Evolutionary conservation across 2,797 vertebrate species (phyloP), one percentile per base, ranked within the genome.

Genomic region (Hypotaenidia philippensis): DNA sequence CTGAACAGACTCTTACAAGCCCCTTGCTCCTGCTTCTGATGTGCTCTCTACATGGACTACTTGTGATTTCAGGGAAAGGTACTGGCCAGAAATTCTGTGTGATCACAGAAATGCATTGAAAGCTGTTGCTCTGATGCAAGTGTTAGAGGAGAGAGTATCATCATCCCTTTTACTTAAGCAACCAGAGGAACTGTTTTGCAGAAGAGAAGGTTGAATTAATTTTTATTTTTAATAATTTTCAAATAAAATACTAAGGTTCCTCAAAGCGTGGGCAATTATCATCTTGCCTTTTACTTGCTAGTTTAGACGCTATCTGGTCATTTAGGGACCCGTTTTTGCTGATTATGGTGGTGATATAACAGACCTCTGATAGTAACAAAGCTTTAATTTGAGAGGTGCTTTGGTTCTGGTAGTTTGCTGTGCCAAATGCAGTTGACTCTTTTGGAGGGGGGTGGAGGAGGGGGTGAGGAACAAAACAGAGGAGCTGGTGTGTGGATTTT

Each of bases 81-180:
- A 71, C 65, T 69, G 70, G n/a, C 55, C 59, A 68, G 77, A 84
- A 91, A 78, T n/a, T 68, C 70, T 52, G 49, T 80, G 50, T 72
- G 72, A 86, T 92, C 41, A n/a, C 59, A 69, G 87, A 87, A 69
- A 53, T 21, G 83, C 26, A 71, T 93, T 90, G 77, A 72, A 88
- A 94, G 69, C 57, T 93, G 81, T 85, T 83, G 38, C 70, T 92
- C 32, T 77, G 65, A 86, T 0, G 11, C 23, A 64, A 90, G 56
- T 21, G 31, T 71, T 79, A 71, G 50, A 78, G 57, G n/a, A 95
- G 83, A 94, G 79, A 16, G 8, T 76, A 63, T 78, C 61, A 55
- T 61, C 63, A 63, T 94, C n/a, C 40, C 5, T 76, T 59, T 86
- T 60, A 20, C 66, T 89, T 79, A 55, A 79, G 59, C 49, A 91